Evolutionary conservation across 2,797 vertebrate genomes (phyloP), one percentile per base, ranked within the genome.

Genomic region (Eutrigla gurnardus): DNA sequence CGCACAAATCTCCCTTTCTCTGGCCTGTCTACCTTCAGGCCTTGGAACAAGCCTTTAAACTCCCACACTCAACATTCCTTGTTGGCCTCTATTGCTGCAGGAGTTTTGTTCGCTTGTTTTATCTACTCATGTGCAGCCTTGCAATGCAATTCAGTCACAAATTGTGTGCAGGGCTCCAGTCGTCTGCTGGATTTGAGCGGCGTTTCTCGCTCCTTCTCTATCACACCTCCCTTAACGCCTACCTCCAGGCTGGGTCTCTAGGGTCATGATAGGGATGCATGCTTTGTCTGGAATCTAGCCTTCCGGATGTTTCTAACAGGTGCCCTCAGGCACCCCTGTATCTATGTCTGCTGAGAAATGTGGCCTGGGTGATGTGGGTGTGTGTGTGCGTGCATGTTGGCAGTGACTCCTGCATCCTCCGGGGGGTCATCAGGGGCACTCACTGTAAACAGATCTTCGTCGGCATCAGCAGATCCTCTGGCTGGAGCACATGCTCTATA

Each of bases 401-500:
- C 89, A 84, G 53, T 66, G 65, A 58, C 65, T 76, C 53, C 78
- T 89, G 74, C 84, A 88, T 92, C 90, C 87, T 89, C 80, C 73
- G 71, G 70, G 87, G 81, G 90, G 89, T 92, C 91, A 86, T 78
- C 65, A 15, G 82, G 90, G 88, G 52, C 86, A 83, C 81, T 83
- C 68, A 64, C 87, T 93, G 91, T 91, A 93, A 94, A 90, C 89
- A 90, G 91, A 93, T 94, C 90, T 90, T 89, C 65, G 66, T 88
- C 90, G 80, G 87, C 91, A 93, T 92, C 88, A 89, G 87, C 89
- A 89, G 65, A 89, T 87, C 85, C 84, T 55, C 68, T 50, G 67
- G 64, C 81, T 70, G 53, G 64, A 80, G 76, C 72, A 73, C 42
- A 50, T 77, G 81, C 81, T 88, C 88, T 81, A 76, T 79, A 84